These are phyloP conservation scores for Bucorvus abyssinicus DNA, from an alignment of 2,797 vertebrate genomes.

Conservation along the genomic window DNA sequence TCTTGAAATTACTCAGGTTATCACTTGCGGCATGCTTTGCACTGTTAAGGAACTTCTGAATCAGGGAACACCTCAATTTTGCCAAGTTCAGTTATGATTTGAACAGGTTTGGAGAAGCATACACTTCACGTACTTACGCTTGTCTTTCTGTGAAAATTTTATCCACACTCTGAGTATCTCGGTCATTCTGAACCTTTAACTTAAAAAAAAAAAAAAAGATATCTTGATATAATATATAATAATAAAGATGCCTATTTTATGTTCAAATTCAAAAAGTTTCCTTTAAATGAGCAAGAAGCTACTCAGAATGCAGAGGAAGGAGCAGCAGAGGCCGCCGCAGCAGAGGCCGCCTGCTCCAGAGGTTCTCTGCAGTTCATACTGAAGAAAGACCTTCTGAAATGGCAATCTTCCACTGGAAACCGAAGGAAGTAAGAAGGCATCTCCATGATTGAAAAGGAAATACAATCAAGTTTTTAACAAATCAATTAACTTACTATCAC, in stretches of 20 bases:
- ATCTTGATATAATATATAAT: not conserved
- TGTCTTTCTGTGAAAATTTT: conserved; percentile 92
- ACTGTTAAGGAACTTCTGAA: not conserved
- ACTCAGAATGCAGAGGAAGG: not conserved
- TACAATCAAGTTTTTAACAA: not conserved
- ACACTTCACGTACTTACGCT: conserved; percentile 82
- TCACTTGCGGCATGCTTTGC: not conserved
- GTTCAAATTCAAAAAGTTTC: not conserved
- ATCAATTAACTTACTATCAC: not conserved
- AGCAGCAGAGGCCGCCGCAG: not conserved
- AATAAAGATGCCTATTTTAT: not conserved
- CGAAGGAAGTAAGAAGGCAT: not conserved
- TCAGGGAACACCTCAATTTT: not conserved
- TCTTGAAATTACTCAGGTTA: not conserved
- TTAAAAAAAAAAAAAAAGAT: conserved; percentile 41
- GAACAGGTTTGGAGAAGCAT: not conserved
- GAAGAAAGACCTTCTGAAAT: not conserved
- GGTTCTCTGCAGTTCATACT: not conserved
- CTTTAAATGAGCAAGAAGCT: not conserved
- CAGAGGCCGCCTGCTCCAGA: not conserved
- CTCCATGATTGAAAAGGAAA: not conserved
- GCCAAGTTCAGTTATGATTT: not conserved
- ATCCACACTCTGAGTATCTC: conserved; percentile 87
- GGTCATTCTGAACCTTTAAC: conserved; percentile 92
- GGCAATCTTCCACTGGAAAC: not conserved